phyloP scores from a whole-genome alignment of 1,140 invertebrate species.

The Pogonognathellus flavescens region DNA sequence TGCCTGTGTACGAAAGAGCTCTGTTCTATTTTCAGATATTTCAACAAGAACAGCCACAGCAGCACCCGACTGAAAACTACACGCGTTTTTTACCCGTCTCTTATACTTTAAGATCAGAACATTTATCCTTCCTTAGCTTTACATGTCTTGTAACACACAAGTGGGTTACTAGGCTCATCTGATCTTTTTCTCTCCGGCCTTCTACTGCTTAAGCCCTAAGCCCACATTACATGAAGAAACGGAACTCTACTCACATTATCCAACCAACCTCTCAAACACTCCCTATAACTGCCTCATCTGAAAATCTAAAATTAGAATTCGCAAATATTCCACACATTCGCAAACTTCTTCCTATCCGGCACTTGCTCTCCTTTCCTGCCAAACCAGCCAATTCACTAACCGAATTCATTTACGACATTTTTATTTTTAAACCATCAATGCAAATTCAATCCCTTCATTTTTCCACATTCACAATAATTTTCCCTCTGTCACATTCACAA shows the following conservation, averaged over 20 bases:
- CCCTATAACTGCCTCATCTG: neutral
- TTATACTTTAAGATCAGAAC: no score
- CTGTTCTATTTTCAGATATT: slow-evolving; percentile 35
- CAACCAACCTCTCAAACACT: neutral
- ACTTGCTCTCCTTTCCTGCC: no score
- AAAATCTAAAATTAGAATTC: neutral
- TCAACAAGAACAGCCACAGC: neutral
- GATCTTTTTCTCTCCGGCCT: no score
- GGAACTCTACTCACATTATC: no score
- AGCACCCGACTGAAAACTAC: neutral
- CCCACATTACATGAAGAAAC: no score
- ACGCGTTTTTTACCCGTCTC: neutral
- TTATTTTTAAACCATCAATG: no score
- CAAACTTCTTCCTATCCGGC: no score
- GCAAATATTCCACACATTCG: no score
- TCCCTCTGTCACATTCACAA: neutral
- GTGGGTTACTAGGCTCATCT: neutral
- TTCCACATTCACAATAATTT: neutral
- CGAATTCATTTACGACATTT: no score
- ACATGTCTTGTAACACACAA: neutral
- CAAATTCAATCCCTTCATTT: no score
- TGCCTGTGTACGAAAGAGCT: neutral
- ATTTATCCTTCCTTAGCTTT: neutral
- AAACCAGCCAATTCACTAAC: no score
- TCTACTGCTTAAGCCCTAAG: no score